Evolutionary conservation across 2,888 invertebrate species (phyloP), one percentile per base, ranked within the genome.

Genomic region (Hypsopygia costalis): DNA sequence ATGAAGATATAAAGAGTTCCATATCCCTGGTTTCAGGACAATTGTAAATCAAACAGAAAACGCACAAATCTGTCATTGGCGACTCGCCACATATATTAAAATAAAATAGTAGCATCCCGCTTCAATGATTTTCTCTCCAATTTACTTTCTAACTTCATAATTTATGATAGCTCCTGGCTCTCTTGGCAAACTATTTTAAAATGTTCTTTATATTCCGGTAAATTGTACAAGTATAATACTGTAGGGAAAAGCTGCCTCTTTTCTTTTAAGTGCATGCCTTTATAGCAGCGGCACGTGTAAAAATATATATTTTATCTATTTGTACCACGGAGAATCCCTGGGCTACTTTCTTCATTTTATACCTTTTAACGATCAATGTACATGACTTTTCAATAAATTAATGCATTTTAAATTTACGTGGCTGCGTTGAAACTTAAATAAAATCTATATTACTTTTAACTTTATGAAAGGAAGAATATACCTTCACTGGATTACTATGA

Each of bases 1-100:
- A 32, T 32, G 32, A 32, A 32, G 32, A 32, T 32, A 32, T 16
- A 32, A 25, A 25, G 7, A 25, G 25, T 25, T 25, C 5, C 25
- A 3, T n/a, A 21, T 25, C 25, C 25, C n/a, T 5, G 25, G 6
- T 6, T 2, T 8, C 25, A 25, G 8, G 25, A 25, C 25, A 25
- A 25, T 25, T 25, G 25, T 25, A 25, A 25, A 25, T 25, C 25
- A 25, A 25, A 25, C 25, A n/a, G 25, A 25, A 25, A 25, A 25
- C n/a, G 2, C n/a, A 25, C 6, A 7, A 25, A 25, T 25, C 25
- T 25, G 25, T 25, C 25, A 25, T 25, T 25, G n/a, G 6, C 25
- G 25, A 25, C 25, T 25, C 25, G 25, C 25, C n/a, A 25, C 25
- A 25, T 8, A 25, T 25, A 4, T 25, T 25, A 1, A 8, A n/a